Evolutionary conservation across 2,113 vertebrate species (phyloP).

Genomic region (Serilophus lunatus): DNA sequence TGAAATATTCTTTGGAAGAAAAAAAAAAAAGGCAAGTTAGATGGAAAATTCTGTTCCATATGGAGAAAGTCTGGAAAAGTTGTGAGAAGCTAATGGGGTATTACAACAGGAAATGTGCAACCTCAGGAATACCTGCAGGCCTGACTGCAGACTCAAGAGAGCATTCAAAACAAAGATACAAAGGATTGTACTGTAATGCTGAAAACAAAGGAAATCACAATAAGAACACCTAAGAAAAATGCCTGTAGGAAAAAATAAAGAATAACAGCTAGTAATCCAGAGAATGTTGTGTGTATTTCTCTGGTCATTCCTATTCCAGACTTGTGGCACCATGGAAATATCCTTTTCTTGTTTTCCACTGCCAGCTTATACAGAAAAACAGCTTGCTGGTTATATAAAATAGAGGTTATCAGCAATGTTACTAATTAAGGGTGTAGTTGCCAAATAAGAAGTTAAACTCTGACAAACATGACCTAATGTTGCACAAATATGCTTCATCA

Average conservation of each 20-base stretch:
- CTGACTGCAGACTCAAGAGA: background rate
- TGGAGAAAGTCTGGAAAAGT: background rate
- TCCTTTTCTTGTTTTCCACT: conserved; percentile 47
- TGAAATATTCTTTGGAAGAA: background rate
- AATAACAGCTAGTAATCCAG: background rate
- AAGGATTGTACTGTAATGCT: background rate
- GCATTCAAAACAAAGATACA: background rate
- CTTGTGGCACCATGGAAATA: conserved; percentile 54
- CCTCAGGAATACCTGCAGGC: background rate
- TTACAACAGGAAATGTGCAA: background rate
- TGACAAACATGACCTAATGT: conserved; percentile 68
- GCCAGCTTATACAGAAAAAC: conserved; percentile 58
- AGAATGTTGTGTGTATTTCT: background rate
- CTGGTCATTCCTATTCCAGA: conserved; percentile 24
- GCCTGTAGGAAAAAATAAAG: background rate
- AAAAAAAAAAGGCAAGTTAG: background rate
- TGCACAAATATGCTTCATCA: conserved; percentile 63
- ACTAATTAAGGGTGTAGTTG: conserved; percentile 71
- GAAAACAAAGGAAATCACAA: background rate
- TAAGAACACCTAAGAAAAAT: background rate
- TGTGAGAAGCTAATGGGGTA: background rate
- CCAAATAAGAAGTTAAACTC: conserved; percentile 65
- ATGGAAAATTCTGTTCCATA: background rate
- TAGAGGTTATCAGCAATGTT: conserved; percentile 70
- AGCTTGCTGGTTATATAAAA: conserved; percentile 68